These are phyloP conservation scores for Panagrolaimus sp. DNA, from an alignment of 1,140 invertebrate genomes.

Conservation along the genomic window DNA sequence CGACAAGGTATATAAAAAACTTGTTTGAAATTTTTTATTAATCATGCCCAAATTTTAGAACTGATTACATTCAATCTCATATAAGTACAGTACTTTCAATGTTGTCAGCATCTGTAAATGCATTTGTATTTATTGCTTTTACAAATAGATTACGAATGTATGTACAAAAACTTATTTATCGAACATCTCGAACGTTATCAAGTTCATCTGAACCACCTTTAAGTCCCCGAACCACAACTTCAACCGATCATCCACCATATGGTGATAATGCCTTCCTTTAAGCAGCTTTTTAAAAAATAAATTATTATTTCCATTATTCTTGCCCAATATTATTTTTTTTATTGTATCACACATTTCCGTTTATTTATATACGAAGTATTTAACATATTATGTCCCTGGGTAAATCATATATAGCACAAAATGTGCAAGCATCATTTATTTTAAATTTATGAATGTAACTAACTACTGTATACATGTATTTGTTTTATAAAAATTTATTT, in stretches of 20 bases:
- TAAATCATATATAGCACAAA: too few relatives aligned
- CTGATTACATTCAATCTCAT: constrained; percentile 56
- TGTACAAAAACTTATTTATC: constrained; percentile 53
- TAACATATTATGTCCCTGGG: too few relatives aligned
- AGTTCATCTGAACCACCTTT: constrained; percentile 55
- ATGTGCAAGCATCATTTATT: too few relatives aligned
- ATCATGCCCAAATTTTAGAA: constrained; percentile 53
- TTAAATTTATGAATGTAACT: too few relatives aligned
- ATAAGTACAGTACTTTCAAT: constrained; percentile 53
- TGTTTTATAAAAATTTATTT: too few relatives aligned
- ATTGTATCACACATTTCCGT: constrained; percentile 2
- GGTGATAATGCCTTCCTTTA: constrained; percentile 1
- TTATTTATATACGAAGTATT: constrained; percentile 17
- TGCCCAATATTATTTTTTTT: not conserved
- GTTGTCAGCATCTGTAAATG: constrained; percentile 56
- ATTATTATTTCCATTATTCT: not conserved
- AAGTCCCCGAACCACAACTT: constrained; percentile 45
- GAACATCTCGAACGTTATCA: constrained; percentile 52
- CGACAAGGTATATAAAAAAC: constrained; percentile 39
- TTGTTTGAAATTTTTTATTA: too few relatives aligned
- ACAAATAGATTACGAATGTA: constrained; percentile 54
- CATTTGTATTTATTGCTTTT: constrained; percentile 59
- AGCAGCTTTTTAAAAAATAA: not conserved
- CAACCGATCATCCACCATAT: constrained; percentile 31
- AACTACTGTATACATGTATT: too few relatives aligned